Conservation (phyloP, 2,888 invertebrate genomes). For the Scaptomyza flava region DNA sequence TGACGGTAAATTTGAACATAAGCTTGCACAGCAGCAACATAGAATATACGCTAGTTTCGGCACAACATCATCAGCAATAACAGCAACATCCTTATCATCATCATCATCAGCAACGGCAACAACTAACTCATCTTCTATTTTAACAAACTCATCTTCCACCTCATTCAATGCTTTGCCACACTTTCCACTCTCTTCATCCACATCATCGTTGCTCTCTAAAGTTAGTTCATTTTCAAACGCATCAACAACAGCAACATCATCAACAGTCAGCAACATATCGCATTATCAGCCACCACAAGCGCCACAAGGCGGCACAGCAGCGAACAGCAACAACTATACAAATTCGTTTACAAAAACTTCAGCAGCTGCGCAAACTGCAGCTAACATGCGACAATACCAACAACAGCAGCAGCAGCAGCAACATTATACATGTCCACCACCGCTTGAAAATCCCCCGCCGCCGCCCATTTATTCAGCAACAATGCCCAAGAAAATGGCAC, state of each 20-base stretch:
- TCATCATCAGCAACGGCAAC: conserved; percentile 46
- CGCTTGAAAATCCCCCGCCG: conserved; percentile 83
- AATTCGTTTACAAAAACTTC: conserved; percentile 81
- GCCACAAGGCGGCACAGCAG: conserved; percentile 32
- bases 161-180: conserved; percentile 82
- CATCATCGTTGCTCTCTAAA: conserved; percentile 82
- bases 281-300: conserved; percentile 75
- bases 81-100: conserved; percentile 24
- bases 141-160: conserved; percentile 61
- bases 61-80: conserved; percentile 64
- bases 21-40: conserved; percentile 72
- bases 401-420: conserved; percentile 58
- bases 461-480: conserved; percentile 82
- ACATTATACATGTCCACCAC: conserved; percentile 83
- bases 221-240: conserved; percentile 79
- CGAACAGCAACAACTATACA: conserved; percentile 70
- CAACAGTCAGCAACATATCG: conserved; percentile 57
- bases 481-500: conserved; percentile 78
- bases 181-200: conserved; percentile 82
- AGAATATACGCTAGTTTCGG: conserved; percentile 84
- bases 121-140: conserved; percentile 71
- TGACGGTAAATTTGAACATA: conserved; percentile 84
- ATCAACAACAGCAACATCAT: conserved; percentile 59
- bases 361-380: conserved; percentile 75
- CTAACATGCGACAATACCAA: conserved; percentile 67